Conservation (phyloP, 2,888 invertebrate genomes). For the Herminia tarsipennalis region DNA sequence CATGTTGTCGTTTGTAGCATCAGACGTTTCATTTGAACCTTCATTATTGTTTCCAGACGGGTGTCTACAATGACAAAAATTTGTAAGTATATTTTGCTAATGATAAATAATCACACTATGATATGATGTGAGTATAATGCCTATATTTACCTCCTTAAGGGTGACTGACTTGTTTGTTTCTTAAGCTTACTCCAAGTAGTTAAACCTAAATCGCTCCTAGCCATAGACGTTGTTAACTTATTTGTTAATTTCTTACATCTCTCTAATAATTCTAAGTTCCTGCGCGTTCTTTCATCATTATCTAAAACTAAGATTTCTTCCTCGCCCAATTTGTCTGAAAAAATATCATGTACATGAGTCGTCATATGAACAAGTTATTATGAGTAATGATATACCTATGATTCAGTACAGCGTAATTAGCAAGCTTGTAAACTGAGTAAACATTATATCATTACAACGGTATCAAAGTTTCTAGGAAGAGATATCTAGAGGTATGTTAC, state of each 20-base stretch:
- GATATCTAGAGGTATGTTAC: conserved; percentile 47
- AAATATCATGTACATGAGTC: conserved; percentile 47
- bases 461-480: conserved; percentile 22
- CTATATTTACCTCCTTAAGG: conserved; percentile 85
- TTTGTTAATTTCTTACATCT: conserved; percentile 82
- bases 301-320: conserved; percentile 75
- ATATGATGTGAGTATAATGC: neutral
- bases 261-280: conserved; percentile 84
- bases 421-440: conserved; percentile 48
- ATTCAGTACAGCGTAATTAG: conserved; percentile 50
- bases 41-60: conserved; percentile 92
- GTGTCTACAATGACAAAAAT: conserved; percentile 81
- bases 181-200: conserved; percentile 96
- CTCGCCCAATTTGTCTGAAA: conserved; percentile 82
- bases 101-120: neutral
- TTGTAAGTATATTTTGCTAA: neutral
- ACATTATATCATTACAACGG: conserved; percentile 55
- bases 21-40: conserved; percentile 83
- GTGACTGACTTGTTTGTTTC: conserved; percentile 88
- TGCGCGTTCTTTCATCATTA: conserved; percentile 84
- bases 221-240: conserved; percentile 91
- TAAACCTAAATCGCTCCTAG: conserved; percentile 94
- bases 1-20: conserved; percentile 83
- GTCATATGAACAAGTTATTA: conserved; percentile 57
- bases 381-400: conserved; percentile 52